A percentile compares a stretch with the other conserved stretches of the same genome.
Conservation (phyloP, 2,888 invertebrate species). For the Drosophila neoperkinsi region DNA sequence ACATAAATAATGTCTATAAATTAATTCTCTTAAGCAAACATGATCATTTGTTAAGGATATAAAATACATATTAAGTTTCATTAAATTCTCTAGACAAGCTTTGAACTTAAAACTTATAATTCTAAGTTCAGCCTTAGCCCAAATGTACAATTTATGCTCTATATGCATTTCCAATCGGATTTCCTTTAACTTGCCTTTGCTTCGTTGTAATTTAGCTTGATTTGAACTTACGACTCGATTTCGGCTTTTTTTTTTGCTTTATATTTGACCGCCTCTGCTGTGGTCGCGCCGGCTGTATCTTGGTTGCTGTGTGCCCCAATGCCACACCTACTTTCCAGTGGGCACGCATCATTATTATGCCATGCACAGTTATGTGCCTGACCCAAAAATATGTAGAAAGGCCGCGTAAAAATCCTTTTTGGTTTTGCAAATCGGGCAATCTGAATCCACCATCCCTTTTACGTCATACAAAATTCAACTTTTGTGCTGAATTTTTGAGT, state of each 20-base stretch:
- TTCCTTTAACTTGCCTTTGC: constrained; percentile 53
- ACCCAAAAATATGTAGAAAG: constrained; percentile 78
- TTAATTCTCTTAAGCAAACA: no score
- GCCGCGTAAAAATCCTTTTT: constrained; percentile 76
- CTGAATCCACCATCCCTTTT: constrained; percentile 25
- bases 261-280: constrained; percentile 51
- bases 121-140: constrained; percentile 5
- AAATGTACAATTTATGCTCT: constrained; percentile 19
- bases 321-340: constrained; percentile 37
- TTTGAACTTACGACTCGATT: constrained; percentile 56
- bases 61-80: not conserved
- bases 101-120: not conserved
- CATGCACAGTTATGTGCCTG: constrained; percentile 79
- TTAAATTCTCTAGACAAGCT: not conserved
- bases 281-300: constrained; percentile 30
- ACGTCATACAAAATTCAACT: constrained; percentile 73
- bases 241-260: constrained; percentile 23
- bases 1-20: not conserved
- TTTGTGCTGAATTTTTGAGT: constrained; percentile 78
- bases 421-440: constrained; percentile 59
- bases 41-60: not conserved
- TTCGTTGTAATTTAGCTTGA: constrained; percentile 35
- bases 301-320: constrained; percentile 2
- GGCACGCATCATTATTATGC: constrained; percentile 77
- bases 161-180: constrained; percentile 65